Base-by-base conservation (phyloP, 2,113 vertebrate genomes). In the Hirundichthys speculiger region DNA sequence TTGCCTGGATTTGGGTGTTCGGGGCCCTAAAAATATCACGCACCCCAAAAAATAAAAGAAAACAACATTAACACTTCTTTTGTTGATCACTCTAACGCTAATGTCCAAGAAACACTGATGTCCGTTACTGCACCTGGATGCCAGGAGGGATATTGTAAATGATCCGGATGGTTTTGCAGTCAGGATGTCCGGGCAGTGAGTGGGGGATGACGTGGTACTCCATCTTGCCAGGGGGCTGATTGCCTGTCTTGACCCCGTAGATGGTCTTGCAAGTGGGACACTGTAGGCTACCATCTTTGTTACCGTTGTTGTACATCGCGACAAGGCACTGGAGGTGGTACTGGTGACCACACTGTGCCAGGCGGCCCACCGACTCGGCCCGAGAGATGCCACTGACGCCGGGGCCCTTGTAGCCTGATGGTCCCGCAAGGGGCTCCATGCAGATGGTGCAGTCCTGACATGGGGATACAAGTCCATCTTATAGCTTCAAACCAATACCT, bases 241-340 rank as follows among this genome's bases (percentile, higher is more conserved):
- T 98, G 53, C 98, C 97, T 0, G 96, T 98, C 90, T 99, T 99
- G 72, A 96, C 96, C 1, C 98, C 98, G 0, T 98, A 99, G 80
- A 99, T 97, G 79, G 96, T 98, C 89, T 99, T 98, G 83, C 98
- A 99, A 54, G 96, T 97, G 15, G 98, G 97, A 65, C 97, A 99
- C 85, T 98, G 96, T 72, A 99, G 88, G 80, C 96, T 99, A 49
- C 98, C 97, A 13, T 99, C 96, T 71, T 93, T 98, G 91, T 98
- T 98, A 73, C 97, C 97, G 0, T 97, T 98, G 91, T 97, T 98
- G 91, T 98, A 98, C 96, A 98, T 98, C 53, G 97, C 96, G 0
- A 98, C 94, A 38, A 98, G 92, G 87, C 97, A 98, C 86, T 97
- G 95, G 64, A 96, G 92, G 83, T 98, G 97, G 90, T 96, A 98